Base-by-base conservation (phyloP, 2,888 invertebrate species). In the Beris morrisii region DNA sequence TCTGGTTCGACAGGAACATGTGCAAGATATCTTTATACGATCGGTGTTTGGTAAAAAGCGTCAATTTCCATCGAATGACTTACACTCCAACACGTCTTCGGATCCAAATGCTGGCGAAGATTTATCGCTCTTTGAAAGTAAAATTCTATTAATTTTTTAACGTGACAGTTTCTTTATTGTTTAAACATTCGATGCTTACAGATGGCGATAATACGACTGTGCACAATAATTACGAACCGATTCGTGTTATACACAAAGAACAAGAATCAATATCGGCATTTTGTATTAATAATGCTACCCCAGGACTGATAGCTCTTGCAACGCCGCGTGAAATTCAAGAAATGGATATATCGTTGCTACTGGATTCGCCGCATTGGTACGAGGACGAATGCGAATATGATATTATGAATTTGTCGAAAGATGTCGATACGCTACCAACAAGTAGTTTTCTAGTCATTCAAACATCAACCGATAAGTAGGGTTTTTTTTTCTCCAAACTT, bases 341-440 rank as follows among this genome's bases (percentile, higher is more conserved):
- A 83, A 90, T 99, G 87, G 97, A 98, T 81, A 95, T 99, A 73
- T 92, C 95, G 0, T 83, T 95, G 56, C 83, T 99, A 32, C 83
- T 99, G 52, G 92, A 95, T 75, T 90, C 95, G 64, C 92, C 93
- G 6, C 89, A 89, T 70, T 98, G 97, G 97, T 86, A 96, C 67
- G 95, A 96, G 82, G 97, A 98, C 81, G 95, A 97, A 81, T 96
- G 95, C 77, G 97, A 98, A 81, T 90, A 97, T 76, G 98, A 99
- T 82, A 90, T 98, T 73, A 85, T 97, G 73, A 92, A 90, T 76
- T 82, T 93, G 58, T 87, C 86, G 67, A 87, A 88, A 71, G 92
- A 92, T 76, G 88, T 88, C 55, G 93, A 92, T 72, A 83, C 87
- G 43, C 82, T 89, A 69, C 88, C 89, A 55, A 86, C 88, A 70